phyloP scores from a whole-genome alignment of 2,888 invertebrate species.

The Drosophila pseudotakahashii region DNA sequence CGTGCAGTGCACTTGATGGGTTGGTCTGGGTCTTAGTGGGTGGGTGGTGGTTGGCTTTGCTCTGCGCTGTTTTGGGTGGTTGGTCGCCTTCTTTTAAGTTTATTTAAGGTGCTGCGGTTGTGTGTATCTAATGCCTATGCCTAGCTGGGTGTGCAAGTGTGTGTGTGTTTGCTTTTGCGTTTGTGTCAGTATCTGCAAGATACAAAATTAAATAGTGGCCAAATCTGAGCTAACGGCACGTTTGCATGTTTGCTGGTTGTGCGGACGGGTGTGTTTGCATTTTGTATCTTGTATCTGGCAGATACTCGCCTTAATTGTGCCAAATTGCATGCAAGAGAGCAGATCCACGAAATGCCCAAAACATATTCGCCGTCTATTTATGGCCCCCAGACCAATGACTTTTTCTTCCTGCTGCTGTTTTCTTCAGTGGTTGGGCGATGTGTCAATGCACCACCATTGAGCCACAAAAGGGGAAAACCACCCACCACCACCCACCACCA shows the following conservation, averaged over 20 bases:
- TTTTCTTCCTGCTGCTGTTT: constrained; percentile 14
- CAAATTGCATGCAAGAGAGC: constrained; percentile 50
- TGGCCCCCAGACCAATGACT: constrained; percentile 32
- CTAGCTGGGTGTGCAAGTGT: constrained; percentile 21
- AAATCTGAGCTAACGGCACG: constrained; percentile 58
- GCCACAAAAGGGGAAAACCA: constrained; percentile 1
- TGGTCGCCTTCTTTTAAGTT: constrained; percentile 43
- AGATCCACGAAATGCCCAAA: constrained; percentile 18
- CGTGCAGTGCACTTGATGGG: constrained; percentile 20
- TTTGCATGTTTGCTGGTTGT: constrained; percentile 48
- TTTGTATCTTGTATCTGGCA: constrained; percentile 32
- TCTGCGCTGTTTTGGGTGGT: constrained; percentile 19
- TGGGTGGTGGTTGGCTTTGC: constrained; percentile 27
- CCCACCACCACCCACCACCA: constrained; percentile 14
- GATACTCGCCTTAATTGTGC: constrained; percentile 59
- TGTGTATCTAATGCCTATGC: constrained; percentile 33
- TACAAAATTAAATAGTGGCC: constrained; percentile 55
- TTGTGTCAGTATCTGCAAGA: constrained; percentile 38
- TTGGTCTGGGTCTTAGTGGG: constrained; percentile 19
- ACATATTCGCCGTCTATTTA: constrained; percentile 7
- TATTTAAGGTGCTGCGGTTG: constrained; percentile 40
- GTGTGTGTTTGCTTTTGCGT: not conserved
- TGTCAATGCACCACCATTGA: constrained; percentile 28
- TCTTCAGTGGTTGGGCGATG: constrained; percentile 24
- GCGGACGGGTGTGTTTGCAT: constrained; percentile 13